Percentiles rank a stretch among this genome's conserved stretches.
These are phyloP conservation scores for Trachemys scripta DNA, from an alignment of 2,113 vertebrate species.

Conservation along the genomic window DNA sequence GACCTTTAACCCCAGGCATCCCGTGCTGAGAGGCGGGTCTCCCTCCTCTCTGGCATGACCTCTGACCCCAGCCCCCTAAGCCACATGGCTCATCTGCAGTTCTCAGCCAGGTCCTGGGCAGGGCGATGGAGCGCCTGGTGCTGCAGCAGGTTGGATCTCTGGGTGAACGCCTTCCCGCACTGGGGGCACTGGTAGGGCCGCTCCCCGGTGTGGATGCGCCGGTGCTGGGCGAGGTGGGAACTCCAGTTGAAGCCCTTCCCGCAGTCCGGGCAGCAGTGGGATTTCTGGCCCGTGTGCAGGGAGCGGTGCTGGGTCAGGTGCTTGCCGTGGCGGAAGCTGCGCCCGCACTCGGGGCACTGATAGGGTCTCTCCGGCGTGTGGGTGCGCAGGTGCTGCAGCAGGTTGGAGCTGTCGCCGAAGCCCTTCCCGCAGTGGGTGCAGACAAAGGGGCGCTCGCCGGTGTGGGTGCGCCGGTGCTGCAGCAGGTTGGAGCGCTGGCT, in stretches of 20 bases:
- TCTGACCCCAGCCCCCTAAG: background rate
- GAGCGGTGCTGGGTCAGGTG: conserved; percentile 74
- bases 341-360: conserved; percentile 70
- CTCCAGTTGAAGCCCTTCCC: conserved; percentile 75
- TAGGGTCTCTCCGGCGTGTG: conserved; percentile 70
- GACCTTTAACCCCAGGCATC: background rate
- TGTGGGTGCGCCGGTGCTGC: conserved; percentile 75
- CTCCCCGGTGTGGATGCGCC: conserved; percentile 74
- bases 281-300: conserved; percentile 73
- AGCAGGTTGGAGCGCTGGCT: conserved; percentile 73
- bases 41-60: background rate
- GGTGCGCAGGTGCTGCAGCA: conserved; percentile 74
- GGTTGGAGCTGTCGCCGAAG: conserved; percentile 73
- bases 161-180: conserved; percentile 76
- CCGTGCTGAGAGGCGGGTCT: background rate
- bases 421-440: conserved; percentile 75
- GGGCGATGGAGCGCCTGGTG: conserved; percentile 35
- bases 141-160: conserved; percentile 75
- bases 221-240: conserved; percentile 71
- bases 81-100: background rate
- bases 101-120: background rate
- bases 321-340: conserved; percentile 72
- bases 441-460: conserved; percentile 68
- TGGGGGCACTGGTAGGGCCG: conserved; percentile 73
- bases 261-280: conserved; percentile 74